Evolutionary conservation across 2,797 vertebrate species (phyloP).

Genomic region (Meriones psammophilus): DNA sequence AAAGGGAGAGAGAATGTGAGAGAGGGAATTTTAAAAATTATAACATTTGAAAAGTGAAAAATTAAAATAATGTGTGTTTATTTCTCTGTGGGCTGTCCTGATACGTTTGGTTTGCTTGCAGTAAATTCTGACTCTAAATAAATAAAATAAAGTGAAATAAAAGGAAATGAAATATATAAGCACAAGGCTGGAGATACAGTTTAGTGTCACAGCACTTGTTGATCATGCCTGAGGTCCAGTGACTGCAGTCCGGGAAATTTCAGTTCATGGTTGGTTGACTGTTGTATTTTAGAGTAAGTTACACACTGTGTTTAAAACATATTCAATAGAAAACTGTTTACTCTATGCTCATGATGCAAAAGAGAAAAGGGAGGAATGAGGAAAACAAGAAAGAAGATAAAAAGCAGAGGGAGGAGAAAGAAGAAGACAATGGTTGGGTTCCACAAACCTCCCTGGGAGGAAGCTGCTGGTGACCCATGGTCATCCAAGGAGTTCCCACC

Average conservation of each 20-base stretch:
- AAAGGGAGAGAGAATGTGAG: no score
- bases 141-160: background rate
- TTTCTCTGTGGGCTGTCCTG: background rate
- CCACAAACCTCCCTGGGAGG: background rate
- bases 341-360: background rate
- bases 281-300: background rate
- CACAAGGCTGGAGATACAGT: background rate
- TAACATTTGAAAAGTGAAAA: background rate
- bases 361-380: background rate
- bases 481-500: background rate
- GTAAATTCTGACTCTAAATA: background rate
- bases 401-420: no score
- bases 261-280: background rate
- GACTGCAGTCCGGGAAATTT: background rate
- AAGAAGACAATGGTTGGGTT: no score
- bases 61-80: background rate
- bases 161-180: background rate
- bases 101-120: background rate
- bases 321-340: no score
- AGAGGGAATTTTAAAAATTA: background rate
- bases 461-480: background rate
- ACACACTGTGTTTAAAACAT: accelerated
- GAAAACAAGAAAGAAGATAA: background rate
- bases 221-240: background rate
- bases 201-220: background rate